These are phyloP conservation scores for Drosophila flavopinicola DNA, from an alignment of 2,888 invertebrate genomes.

Conservation along the genomic window DNA sequence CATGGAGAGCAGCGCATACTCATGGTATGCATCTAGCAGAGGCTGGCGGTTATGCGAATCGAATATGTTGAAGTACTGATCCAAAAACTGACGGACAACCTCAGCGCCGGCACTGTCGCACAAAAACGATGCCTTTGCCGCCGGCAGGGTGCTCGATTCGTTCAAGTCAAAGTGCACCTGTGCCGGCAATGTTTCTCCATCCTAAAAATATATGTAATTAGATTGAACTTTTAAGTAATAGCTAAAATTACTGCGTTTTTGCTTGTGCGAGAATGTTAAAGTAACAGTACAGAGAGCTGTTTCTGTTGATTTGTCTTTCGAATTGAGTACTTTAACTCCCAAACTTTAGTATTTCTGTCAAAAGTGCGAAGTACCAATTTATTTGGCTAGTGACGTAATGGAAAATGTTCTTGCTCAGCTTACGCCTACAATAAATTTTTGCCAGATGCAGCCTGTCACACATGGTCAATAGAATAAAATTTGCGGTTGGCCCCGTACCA, in stretches of 20 bases:
- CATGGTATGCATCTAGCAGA: constrained; percentile 94
- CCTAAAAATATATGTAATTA: constrained; percentile 86
- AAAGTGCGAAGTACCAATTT: too few species aligned
- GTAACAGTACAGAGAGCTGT: too few species aligned
- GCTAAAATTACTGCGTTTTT: background rate
- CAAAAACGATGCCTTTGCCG: constrained; percentile 26
- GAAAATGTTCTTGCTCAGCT: too few species aligned
- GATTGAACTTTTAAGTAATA: background rate
- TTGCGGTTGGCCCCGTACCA: too few species aligned
- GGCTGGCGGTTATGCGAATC: constrained; percentile 92
- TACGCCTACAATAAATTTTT: too few species aligned
- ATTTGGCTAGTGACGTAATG: too few species aligned
- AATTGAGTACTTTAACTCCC: too few species aligned
- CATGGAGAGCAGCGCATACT: constrained; percentile 91
- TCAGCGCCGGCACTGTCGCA: constrained; percentile 66
- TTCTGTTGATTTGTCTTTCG: too few species aligned
- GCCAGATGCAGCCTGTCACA: too few species aligned
- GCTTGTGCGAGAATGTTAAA: too few species aligned
- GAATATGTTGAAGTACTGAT: constrained; percentile 93
- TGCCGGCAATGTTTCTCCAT: constrained; percentile 92
- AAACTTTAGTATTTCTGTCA: too few species aligned
- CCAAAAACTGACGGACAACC: constrained; percentile 90
- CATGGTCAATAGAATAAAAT: too few species aligned
- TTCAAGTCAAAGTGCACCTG: constrained; percentile 94
- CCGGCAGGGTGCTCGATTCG: constrained; percentile 86